A percentile compares a stretch with the other conserved stretches of the same genome.
Conservation (phyloP, 2,888 invertebrate species). For the Bombylius major region DNA sequence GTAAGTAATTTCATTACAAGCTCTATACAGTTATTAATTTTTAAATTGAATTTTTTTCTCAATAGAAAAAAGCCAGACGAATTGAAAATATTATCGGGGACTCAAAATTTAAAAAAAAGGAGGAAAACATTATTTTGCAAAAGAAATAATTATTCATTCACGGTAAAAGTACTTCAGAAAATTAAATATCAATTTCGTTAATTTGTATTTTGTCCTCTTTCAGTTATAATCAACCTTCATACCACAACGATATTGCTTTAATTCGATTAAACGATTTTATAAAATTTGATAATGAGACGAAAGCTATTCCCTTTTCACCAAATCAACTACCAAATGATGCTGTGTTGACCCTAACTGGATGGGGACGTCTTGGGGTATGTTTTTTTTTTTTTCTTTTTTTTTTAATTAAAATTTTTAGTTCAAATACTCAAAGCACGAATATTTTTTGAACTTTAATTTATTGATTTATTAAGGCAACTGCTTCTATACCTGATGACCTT, state of each 20-base stretch:
- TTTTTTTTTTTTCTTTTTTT: too few relatives aligned
- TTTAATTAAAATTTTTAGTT: too few relatives aligned
- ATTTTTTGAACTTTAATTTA: not conserved
- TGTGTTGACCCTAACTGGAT: conserved; percentile 44
- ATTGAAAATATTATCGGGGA: conserved; percentile 26
- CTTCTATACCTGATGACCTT: conserved; percentile 42
- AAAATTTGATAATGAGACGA: conserved; percentile 40
- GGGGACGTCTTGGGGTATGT: conserved; percentile 40
- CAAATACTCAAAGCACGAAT: too few relatives aligned
- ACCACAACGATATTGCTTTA: conserved; percentile 54
- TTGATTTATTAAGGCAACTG: conserved; percentile 24
- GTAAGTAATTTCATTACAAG: not conserved
- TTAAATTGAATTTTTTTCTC: too few relatives aligned
- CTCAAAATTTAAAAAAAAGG: conserved; percentile 25
- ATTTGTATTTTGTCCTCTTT: not conserved
- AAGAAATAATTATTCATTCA: conserved; percentile 22
- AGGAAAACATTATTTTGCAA: conserved; percentile 22
- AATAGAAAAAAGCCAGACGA: conserved; percentile 19
- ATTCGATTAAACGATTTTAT: conserved; percentile 44
- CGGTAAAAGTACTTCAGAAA: not conserved
- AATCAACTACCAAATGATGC: conserved; percentile 41
- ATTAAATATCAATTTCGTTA: not conserved
- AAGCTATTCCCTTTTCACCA: conserved; percentile 43
- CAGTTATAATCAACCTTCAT: conserved; percentile 19
- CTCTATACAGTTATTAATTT: too few relatives aligned